These are phyloP conservation scores for Dipodomys spectabilis DNA, from an alignment of 2,113 vertebrate species.

Conservation along the genomic window DNA sequence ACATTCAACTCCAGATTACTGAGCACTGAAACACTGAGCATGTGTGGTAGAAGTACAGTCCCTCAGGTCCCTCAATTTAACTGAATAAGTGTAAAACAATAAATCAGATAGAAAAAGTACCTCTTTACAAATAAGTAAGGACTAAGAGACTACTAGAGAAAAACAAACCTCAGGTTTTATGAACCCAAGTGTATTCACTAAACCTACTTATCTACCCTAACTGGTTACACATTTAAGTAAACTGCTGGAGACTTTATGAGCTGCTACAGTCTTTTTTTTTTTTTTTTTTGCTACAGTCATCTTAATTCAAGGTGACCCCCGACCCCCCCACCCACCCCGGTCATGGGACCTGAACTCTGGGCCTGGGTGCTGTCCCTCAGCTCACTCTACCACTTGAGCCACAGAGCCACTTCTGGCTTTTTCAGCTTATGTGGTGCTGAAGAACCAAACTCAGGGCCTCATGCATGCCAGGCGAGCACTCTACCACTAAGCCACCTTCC, in stretches of 20 bases:
- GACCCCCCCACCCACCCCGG: too few relatives aligned
- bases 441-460: too few relatives aligned
- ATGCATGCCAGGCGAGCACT: too few relatives aligned
- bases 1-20: neutral
- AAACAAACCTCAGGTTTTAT: neutral
- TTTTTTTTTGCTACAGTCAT: neutral
- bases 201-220: neutral
- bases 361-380: too few relatives aligned
- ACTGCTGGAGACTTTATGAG: neutral
- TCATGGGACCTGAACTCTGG: too few relatives aligned
- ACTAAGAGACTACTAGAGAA: conserved; percentile 20
- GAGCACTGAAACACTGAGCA: neutral
- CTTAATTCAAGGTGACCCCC: neutral
- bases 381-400: too few relatives aligned
- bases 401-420: too few relatives aligned
- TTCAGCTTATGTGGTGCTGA: too few relatives aligned
- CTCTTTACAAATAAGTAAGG: neutral
- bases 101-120: neutral
- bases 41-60: too few relatives aligned
- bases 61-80: neutral
- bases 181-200: neutral
- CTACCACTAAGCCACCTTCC: too few relatives aligned
- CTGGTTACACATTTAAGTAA: conserved; percentile 3
- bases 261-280: neutral
- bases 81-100: neutral